Evolutionary conservation across 1,140 invertebrate species (phyloP).

Genomic region (Hormaphis cornu): DNA sequence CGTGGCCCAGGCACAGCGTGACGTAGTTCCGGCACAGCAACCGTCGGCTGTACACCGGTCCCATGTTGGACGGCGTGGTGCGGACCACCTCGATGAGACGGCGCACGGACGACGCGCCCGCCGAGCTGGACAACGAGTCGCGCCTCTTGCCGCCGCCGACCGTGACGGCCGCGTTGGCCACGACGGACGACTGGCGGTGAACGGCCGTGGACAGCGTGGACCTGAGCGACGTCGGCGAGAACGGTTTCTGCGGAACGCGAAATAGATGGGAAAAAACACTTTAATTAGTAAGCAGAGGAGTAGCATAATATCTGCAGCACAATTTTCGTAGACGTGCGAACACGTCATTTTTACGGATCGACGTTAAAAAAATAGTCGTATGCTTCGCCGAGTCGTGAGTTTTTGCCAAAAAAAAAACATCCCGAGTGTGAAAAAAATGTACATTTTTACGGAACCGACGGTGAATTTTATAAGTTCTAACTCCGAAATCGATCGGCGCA

Average conservation of each 20-base stretch:
- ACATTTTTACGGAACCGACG: no score
- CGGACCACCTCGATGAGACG: slow-evolving; percentile 52
- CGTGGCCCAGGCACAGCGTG: slow-evolving; percentile 49
- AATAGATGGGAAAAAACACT: neutral
- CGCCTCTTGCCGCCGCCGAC: slow-evolving; percentile 10
- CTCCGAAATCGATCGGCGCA: no score
- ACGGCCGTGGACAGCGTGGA: slow-evolving; percentile 9
- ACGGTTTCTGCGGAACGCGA: neutral
- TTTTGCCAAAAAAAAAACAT: no score
- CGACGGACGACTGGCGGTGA: neutral
- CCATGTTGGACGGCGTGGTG: slow-evolving; percentile 40
- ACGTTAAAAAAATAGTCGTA: no score
- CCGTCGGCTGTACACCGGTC: slow-evolving; percentile 42
- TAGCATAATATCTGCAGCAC: no score
- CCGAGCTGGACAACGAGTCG: slow-evolving; percentile 53
- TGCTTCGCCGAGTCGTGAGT: no score
- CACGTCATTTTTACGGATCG: no score
- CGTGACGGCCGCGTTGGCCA: neutral
- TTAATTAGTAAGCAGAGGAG: neutral
- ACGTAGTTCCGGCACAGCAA: slow-evolving; percentile 47
- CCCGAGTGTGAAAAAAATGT: no score
- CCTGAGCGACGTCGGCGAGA: slow-evolving; percentile 20
- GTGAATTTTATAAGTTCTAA: no score
- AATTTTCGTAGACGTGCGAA: no score
- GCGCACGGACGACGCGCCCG: slow-evolving; percentile 51